Conservation (phyloP, 2,797 vertebrate species). For the Chanos chanos region DNA sequence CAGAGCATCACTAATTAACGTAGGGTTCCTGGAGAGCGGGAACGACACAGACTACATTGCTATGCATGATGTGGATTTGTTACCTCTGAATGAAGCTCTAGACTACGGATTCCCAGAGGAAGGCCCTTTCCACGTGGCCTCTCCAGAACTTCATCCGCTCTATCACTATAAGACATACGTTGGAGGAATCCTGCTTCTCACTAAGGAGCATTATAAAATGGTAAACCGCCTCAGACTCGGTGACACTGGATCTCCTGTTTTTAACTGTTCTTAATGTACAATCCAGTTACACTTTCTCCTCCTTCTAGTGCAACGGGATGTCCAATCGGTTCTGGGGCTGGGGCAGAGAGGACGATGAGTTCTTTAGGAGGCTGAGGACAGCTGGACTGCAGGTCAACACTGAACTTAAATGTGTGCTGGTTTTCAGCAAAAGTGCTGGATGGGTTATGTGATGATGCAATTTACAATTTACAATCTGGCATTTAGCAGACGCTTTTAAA, state of each 20-base stretch:
- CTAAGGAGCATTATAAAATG: constrained; percentile 89
- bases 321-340: constrained; percentile 99
- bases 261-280: neutral
- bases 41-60: constrained; percentile 96
- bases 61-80: constrained; percentile 96
- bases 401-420: neutral
- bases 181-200: constrained; percentile 93
- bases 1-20: constrained; percentile 92
- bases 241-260: neutral
- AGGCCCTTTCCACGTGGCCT: constrained; percentile 93
- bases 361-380: constrained; percentile 88
- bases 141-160: constrained; percentile 91
- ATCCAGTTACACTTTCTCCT: neutral
- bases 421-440: no score
- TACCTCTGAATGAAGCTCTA: constrained; percentile 88
- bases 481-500: no score
- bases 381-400: constrained; percentile 85
- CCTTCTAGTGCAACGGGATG: constrained; percentile 92
- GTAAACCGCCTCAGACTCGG: constrained; percentile 58
- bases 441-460: neutral
- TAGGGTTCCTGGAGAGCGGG: constrained; percentile 88
- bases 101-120: constrained; percentile 88
- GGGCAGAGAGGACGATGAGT: constrained; percentile 95
- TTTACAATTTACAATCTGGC: neutral
- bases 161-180: constrained; percentile 98